Conservation (phyloP, 1,140 invertebrate genomes). For the Colletes gigas region DNA sequence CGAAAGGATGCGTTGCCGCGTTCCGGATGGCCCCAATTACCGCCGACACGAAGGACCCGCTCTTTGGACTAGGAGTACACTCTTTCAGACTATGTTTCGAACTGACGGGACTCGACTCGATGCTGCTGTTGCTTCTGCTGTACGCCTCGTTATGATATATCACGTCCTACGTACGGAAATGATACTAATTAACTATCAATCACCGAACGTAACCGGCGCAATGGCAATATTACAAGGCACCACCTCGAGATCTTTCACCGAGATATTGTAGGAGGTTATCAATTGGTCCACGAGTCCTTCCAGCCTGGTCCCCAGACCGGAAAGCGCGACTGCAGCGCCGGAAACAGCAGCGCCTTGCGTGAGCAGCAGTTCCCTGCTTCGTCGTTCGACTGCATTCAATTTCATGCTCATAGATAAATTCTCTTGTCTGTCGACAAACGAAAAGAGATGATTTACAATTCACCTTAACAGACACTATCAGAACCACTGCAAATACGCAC, state of each 20-base stretch:
- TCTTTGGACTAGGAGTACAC: constrained; percentile 82
- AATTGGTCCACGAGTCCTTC: constrained; percentile 87
- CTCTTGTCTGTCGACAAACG: constrained; percentile 81
- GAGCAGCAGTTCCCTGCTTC: constrained; percentile 84
- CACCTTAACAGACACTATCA: constrained; percentile 7
- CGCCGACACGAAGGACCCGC: constrained; percentile 85
- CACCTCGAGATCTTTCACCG: constrained; percentile 88
- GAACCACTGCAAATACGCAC: constrained; percentile 67
- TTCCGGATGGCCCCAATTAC: constrained; percentile 86
- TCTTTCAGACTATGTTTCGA: constrained; percentile 80
- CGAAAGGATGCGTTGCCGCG: constrained; percentile 82
- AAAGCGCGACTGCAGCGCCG: constrained; percentile 86
- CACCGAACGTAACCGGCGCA: not conserved
- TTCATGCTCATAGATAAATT: constrained; percentile 85
- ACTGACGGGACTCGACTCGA: constrained; percentile 83
- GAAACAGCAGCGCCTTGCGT: constrained; percentile 87
- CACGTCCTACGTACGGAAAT: constrained; percentile 81
- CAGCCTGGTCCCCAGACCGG: constrained; percentile 86
- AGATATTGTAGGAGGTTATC: constrained; percentile 87
- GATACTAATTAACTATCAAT: not conserved
- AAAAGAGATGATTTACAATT: not conserved
- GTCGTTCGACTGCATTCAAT: constrained; percentile 84
- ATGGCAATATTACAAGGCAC: constrained; percentile 18
- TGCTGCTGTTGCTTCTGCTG: constrained; percentile 83
- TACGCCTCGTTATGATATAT: constrained; percentile 89